Conservation (phyloP, 2,113 vertebrate genomes). For the Alethe castanea region DNA sequence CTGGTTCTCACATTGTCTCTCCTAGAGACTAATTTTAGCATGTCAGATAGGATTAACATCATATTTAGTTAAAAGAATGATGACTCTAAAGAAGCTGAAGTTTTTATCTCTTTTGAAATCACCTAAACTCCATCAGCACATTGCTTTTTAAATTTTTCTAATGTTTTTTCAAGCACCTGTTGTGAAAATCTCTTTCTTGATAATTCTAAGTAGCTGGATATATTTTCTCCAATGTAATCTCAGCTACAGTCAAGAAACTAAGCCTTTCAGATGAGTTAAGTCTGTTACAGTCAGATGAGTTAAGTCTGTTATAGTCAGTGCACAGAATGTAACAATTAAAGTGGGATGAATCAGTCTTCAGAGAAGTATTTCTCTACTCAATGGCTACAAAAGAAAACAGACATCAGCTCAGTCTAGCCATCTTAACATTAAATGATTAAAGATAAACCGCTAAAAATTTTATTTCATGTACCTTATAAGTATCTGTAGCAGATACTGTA, state of each 20-base stretch:
- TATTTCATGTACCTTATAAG: background rate
- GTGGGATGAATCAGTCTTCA: background rate
- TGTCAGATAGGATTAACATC: background rate
- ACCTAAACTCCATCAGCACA: background rate
- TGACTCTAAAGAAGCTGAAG: background rate
- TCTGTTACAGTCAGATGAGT: background rate
- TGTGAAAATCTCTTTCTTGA: background rate
- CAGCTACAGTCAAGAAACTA: background rate
- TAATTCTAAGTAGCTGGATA: background rate
- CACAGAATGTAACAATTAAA: background rate
- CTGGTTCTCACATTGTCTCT: background rate
- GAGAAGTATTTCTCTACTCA: background rate
- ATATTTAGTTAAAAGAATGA: background rate
- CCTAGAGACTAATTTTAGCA: background rate
- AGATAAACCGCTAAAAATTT: background rate
- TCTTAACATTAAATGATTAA: background rate
- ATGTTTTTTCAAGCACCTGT: background rate
- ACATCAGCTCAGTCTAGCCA: background rate
- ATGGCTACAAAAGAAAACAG: background rate
- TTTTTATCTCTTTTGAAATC: background rate
- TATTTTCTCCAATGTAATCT: background rate
- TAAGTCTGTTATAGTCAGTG: background rate
- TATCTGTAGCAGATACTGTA: background rate
- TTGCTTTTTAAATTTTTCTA: background rate
- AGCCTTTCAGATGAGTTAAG: background rate